Evolutionary conservation across 2,797 vertebrate species (phyloP).

Genomic region (Eleutherodactylus coqui): DNA sequence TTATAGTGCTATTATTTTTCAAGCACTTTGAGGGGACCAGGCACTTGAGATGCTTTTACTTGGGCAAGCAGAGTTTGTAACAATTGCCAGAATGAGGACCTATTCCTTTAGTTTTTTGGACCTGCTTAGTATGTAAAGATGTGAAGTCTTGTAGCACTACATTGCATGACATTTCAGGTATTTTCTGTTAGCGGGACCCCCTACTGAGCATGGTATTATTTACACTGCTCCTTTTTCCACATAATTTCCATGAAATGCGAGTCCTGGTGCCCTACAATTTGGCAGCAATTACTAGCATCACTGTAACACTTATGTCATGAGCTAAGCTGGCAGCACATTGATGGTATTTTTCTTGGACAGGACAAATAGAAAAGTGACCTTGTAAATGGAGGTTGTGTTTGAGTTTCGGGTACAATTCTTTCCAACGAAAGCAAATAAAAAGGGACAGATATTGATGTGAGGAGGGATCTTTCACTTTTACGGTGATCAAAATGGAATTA

Average conservation of each 20-base stretch:
- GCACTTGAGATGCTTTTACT: background rate
- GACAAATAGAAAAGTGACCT: constrained; percentile 19
- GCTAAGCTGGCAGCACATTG: constrained; percentile 5
- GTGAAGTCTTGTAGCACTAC: background rate
- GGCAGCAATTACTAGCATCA: constrained; percentile 22
- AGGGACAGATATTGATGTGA: background rate
- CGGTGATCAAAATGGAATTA: background rate
- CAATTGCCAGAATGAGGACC: background rate
- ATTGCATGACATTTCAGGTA: background rate
- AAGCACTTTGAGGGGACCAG: no score
- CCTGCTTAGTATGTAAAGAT: no score
- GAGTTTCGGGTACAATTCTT: background rate
- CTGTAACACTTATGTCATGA: constrained; percentile 44
- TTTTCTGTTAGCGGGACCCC: background rate
- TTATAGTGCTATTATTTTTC: background rate
- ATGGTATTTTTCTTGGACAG: constrained; percentile 49
- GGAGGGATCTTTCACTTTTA: background rate
- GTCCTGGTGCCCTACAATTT: background rate
- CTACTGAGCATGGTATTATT: background rate
- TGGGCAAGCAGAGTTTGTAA: background rate
- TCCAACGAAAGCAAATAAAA: constrained; percentile 30
- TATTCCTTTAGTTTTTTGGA: background rate
- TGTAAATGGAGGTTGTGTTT: constrained; percentile 25
- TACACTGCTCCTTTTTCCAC: background rate
- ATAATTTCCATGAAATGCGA: background rate